Evolutionary conservation across 2,888 invertebrate species (phyloP), one percentile per base, ranked within the genome.

Genomic region (Drosophila buzzatii): DNA sequence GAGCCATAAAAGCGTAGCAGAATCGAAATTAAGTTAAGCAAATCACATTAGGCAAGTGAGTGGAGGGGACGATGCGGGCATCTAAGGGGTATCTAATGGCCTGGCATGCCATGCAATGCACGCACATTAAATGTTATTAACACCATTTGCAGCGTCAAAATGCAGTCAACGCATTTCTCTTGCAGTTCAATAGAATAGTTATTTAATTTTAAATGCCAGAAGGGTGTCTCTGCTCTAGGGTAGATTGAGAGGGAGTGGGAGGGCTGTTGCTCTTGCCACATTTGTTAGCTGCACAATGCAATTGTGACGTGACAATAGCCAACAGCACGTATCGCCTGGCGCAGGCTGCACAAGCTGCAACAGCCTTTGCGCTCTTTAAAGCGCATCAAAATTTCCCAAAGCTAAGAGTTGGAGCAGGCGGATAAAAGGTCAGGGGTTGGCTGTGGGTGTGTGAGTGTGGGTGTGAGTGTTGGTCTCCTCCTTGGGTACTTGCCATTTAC

Each of bases 81-180:
- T 27, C 12, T 18, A 1, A 1, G 8, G 49, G 45, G 12, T 31
- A 3, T 16, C 23, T 47, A 2, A 35, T 51, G 33, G 20, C 51
- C 51, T 51, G 51, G 33, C 51, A 51, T 52, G 56, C 41, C 53
- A 74, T 67, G 70, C 76, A 56, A n/a, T 64, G 70, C 82, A 86
- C 66, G 76, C 74, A 75, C 86, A 88, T 87, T 89, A 89, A 87
- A 87, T 90, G 90, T 90, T 90, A 87, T 87, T 90, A 87, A 86
- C 90, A 84, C 86, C 23, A 73, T 63, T 81, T 73, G 61, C 51
- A 70, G 70, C 70, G 47, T 47, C 53, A 59, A 60, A 60, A 53
- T 65, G 65, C 57, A 69, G 44, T 35, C 49, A 58, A 68, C 66
- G 76, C 65, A 49, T 74, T 67, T 74, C 62, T 78, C 68, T 52